phyloP scores from a whole-genome alignment of 1,140 invertebrate species.

The Drosophila santomea region DNA sequence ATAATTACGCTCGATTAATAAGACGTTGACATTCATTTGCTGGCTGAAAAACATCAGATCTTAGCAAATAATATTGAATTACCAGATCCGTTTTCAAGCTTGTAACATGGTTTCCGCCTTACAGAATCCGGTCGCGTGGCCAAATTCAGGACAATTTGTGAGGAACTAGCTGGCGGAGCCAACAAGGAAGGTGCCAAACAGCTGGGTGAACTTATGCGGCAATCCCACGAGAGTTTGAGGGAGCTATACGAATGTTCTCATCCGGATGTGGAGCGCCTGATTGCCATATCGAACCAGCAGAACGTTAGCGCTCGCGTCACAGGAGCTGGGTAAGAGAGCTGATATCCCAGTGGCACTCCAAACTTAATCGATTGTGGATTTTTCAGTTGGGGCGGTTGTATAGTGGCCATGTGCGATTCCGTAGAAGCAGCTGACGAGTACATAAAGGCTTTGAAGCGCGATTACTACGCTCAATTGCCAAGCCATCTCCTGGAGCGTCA shows the following conservation, averaged over 20 bases:
- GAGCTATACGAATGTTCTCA: conserved; percentile 98
- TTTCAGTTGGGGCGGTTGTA: conserved; percentile 97
- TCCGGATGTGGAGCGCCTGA: conserved; percentile 93
- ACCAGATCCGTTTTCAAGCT: neutral
- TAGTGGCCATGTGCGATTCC: conserved; percentile 92
- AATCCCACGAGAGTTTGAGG: conserved; percentile 94
- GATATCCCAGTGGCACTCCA: fast-evolving
- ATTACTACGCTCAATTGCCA: conserved; percentile 88
- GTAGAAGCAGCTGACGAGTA: conserved; percentile 89
- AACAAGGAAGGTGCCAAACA: conserved; percentile 64
- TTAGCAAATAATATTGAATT: neutral
- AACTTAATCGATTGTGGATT: conserved; percentile 45
- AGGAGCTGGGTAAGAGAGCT: conserved; percentile 91
- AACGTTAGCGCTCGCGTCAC: conserved; percentile 95
- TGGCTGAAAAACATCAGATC: neutral
- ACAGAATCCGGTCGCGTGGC: conserved; percentile 92
- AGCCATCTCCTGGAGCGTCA: conserved; percentile 62
- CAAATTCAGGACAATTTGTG: conserved; percentile 88
- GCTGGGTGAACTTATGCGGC: conserved; percentile 94
- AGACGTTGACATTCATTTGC: neutral
- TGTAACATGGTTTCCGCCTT: conserved; percentile 34
- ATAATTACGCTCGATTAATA: neutral
- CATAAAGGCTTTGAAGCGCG: conserved; percentile 89
- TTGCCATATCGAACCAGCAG: conserved; percentile 90
- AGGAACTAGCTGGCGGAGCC: conserved; percentile 57